These are phyloP conservation scores for Anarhynchus alexandrinus DNA, from an alignment of 2,113 vertebrate species.

Conservation along the genomic window DNA sequence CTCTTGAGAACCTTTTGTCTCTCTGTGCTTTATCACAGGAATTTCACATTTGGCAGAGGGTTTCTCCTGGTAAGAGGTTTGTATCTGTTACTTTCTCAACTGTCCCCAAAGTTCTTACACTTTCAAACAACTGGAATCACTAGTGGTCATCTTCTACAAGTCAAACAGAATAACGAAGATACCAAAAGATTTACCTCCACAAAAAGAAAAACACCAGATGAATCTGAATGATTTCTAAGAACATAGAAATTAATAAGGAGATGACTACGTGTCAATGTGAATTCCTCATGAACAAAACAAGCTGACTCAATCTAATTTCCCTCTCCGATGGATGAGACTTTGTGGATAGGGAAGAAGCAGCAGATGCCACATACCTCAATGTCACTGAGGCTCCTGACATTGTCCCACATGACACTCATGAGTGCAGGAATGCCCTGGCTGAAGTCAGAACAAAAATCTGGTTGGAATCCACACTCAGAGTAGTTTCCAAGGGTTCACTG, in stretches of 20 bases:
- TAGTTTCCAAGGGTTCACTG: neutral
- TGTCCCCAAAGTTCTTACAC: neutral
- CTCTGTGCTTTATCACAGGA: neutral
- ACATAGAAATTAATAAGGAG: neutral
- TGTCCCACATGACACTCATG: fast-evolving
- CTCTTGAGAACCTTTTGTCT: neutral
- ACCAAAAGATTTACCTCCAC: neutral
- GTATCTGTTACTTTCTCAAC: neutral
- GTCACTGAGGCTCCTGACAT: neutral
- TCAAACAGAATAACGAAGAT: neutral
- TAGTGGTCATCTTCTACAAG: neutral
- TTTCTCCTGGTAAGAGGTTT: neutral
- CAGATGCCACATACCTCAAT: neutral
- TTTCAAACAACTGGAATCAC: neutral
- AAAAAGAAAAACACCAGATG: neutral
- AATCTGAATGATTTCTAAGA: neutral
- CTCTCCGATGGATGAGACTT: neutral
- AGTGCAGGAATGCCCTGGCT: neutral
- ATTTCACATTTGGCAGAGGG: neutral
- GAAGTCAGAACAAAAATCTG: neutral
- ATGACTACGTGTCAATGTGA: neutral
- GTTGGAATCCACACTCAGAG: neutral
- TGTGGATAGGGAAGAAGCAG: neutral
- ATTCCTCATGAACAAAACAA: neutral
- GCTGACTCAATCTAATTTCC: neutral